These are phyloP conservation scores for Bombyx mori DNA, from an alignment of 1,140 invertebrate species.

Conservation along the genomic window ASM3026992v2 NC_085112.1:5133001-5133500, in stretches of 20 bases:
- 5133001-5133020: constrained; percentile 9
- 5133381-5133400: too few species aligned
- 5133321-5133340: too few species aligned
- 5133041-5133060: constrained; percentile 32
- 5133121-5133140: constrained; percentile 59
- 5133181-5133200: constrained; percentile 44
- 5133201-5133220: constrained; percentile 53
- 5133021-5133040: constrained; percentile 20
- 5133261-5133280: constrained; percentile 45
- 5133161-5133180: constrained; percentile 52
- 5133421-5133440: too few species aligned
- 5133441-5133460: too few species aligned
- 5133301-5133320: too few species aligned
- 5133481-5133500: too few species aligned
- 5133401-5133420: too few species aligned
- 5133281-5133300: constrained; percentile 44
- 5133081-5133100: constrained; percentile 49
- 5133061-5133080: constrained; percentile 46
- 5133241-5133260: constrained; percentile 50
- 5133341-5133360: too few species aligned
- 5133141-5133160: constrained; percentile 59
- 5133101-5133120: constrained; percentile 55
- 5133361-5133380: too few species aligned
- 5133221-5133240: constrained; percentile 64
- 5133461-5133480: too few species aligned